Base-by-base conservation (phyloP, 2,888 invertebrate genomes). In the Chaetogeoica ovagalla region DNA sequence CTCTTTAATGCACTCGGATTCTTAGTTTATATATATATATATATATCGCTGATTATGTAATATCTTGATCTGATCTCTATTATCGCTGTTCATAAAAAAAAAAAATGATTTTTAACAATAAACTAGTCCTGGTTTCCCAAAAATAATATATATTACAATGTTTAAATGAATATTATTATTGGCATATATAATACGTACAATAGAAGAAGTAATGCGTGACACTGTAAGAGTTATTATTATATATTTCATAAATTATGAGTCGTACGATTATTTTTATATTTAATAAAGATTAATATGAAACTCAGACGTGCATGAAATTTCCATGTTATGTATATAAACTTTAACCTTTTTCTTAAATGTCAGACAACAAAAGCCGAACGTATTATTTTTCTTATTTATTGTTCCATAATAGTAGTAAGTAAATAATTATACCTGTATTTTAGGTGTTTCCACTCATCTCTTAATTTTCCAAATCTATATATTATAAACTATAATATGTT, bases 261-360 rank as follows among this genome's bases (percentile, higher is more conserved):
- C 23, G 57, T 48, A 11, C 11, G 30, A 23, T 11, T 55, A 70
- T 37, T 55, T 68, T 4, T 70, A 37, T 70, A 37, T 70, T 23
- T 43, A 23, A 39, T n/a, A 3, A 60, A 43, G 62, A 73, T 55
- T 43, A 74, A 66, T 65, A 74, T 55, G 48, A 74, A 57, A 55
- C 55, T 74, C 55, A 21, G 17, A 55, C 65, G 30, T 52, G 21
- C 52, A 21, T 65, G 74, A 65, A 74, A 57, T 57, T 65, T 37
- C 19, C 55, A 57, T 66, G 30, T 73, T 52, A 30, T 4, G 30
- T 30, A 55, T 63, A 66, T 65, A 65, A 23, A 65, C 39, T 52
- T 52, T 73, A 73, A 73, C 73, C 73, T 73, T 73, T 73, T 63
- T 73, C 63, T 74, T 62, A 65, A 74, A 74, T 74, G 74, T 74